Conservation (phyloP, 2,888 invertebrate species). For the Lasioglossum morio region DNA sequence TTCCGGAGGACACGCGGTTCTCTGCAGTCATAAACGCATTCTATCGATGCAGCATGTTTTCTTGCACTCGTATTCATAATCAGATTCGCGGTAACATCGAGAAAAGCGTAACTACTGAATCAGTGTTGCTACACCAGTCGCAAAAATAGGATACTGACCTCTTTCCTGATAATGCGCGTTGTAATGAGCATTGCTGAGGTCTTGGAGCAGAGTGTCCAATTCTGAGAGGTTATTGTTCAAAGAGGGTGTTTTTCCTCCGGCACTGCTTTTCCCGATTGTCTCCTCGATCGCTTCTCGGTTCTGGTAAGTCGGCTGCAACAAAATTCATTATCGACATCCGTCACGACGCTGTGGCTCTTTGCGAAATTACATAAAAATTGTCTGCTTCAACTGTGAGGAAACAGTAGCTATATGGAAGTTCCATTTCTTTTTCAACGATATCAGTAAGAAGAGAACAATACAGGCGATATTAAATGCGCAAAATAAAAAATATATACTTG, state of each 20-base stretch:
- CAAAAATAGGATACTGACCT: slow-evolving; percentile 78
- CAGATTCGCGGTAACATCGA: not conserved
- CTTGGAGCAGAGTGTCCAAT: slow-evolving; percentile 95
- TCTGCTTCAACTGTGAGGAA: not conserved
- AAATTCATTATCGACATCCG: not conserved
- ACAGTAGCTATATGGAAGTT: not conserved
- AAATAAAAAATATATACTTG: no score
- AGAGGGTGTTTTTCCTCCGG: slow-evolving; percentile 84
- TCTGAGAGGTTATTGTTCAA: slow-evolving; percentile 93
- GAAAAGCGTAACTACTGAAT: not conserved
- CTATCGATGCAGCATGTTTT: not conserved
- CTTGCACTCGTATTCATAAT: not conserved
- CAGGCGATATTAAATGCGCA: not conserved
- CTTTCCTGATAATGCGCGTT: slow-evolving; percentile 83
- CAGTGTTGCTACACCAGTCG: not conserved
- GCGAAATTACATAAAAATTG: not conserved
- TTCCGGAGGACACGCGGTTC: slow-evolving; percentile 72
- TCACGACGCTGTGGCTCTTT: not conserved
- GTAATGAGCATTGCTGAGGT: slow-evolving; percentile 93
- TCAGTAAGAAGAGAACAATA: not conserved
- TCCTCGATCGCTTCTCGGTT: slow-evolving; percentile 86
- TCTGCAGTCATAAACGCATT: slow-evolving; percentile 70
- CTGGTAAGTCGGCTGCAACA: slow-evolving; percentile 89
- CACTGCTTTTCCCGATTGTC: slow-evolving; percentile 84
- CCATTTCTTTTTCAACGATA: not conserved